These are phyloP conservation scores for Teleogryllus oceanicus DNA, from an alignment of 2,888 invertebrate species.

Conservation along the genomic window DNA sequence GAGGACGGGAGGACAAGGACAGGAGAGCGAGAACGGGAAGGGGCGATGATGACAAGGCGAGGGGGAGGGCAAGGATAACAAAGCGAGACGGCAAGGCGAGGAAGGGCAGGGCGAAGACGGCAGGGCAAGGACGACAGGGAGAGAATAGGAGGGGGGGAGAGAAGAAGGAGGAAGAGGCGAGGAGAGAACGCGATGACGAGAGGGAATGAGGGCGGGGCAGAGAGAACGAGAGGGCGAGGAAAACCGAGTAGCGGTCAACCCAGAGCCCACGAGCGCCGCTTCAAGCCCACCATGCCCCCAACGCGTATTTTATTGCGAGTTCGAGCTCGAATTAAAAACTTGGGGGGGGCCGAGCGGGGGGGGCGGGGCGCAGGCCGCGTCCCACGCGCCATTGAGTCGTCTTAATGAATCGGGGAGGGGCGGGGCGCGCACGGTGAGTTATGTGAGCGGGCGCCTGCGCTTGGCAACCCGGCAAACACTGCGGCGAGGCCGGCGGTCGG, in stretches of 20 bases:
- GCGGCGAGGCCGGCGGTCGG: neutral
- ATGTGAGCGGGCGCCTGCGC: neutral
- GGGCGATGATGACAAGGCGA: too few species aligned
- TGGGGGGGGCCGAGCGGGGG: neutral
- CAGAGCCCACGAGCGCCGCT: neutral
- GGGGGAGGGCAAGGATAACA: too few species aligned
- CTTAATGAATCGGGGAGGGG: neutral
- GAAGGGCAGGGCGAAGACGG: too few species aligned
- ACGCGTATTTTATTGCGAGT: neutral
- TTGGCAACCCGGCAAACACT: neutral
- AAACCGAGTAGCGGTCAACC: neutral
- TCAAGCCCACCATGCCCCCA: neutral
- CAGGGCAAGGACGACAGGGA: too few species aligned
- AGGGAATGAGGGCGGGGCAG: too few species aligned
- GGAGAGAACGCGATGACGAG: too few species aligned
- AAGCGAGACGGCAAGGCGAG: too few species aligned
- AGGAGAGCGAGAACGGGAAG: too few species aligned
- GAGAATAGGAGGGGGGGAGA: too few species aligned
- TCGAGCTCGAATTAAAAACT: slow-evolving; percentile 10
- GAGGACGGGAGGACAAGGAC: too few species aligned
- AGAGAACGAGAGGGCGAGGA: too few species aligned
- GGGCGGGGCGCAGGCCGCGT: neutral
- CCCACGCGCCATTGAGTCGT: neutral
- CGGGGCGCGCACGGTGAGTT: neutral
- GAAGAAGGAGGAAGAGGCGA: too few species aligned